Base-by-base conservation (phyloP, 2,797 vertebrate species). In the Hemitrygon akajei region DNA sequence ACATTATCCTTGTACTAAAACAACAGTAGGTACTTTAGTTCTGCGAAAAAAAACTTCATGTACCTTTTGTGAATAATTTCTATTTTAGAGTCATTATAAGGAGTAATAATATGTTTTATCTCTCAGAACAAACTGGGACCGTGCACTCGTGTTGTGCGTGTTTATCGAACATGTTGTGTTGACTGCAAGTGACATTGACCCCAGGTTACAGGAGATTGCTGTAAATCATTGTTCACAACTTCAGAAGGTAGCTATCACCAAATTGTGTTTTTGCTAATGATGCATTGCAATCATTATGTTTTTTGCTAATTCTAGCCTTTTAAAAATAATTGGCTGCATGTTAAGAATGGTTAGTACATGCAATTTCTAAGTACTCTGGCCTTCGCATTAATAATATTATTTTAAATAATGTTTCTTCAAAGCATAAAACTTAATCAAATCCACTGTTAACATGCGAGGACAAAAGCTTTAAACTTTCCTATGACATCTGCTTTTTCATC, bases 151-250 rank as follows among this genome's bases (percentile, higher is more conserved):
- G 1, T 95, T 97, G 2, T 94, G 96, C 1, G 95, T 96, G 7
- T 97, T 97, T 94, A 96, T 97, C 80, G 96, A 97, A 94, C 95
- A 96, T 7, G 94, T 97, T 5, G 56, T 96, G 60, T 94, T 95
- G 0, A 95, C 95, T 81, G 93, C 96, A 0, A 40, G 9, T 14
- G 75, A 91, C 37, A 80, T 11, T 22, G 94, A 93, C 34, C 82
- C 60, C 2, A 94, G 94, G 63, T n/a, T 96, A 80, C 92, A 86
- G 58, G 95, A 95, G 0, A 93, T 96, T 94, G 94, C 96, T 93
- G 94, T 97, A 0, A 96, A 95, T 95, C 95, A 97, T 95, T 96
- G 96, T 94, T 95, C 94, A 94, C 96, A 96, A 37, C 95, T 95
- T 71, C 95, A 96, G 63, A 95, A 95, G 0, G 97, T 97, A 94